A percentile compares a stretch with the other conserved stretches of the same genome.
Conservation (phyloP, 2,113 vertebrate species). For the Daubentonia madagascariensis region DNA sequence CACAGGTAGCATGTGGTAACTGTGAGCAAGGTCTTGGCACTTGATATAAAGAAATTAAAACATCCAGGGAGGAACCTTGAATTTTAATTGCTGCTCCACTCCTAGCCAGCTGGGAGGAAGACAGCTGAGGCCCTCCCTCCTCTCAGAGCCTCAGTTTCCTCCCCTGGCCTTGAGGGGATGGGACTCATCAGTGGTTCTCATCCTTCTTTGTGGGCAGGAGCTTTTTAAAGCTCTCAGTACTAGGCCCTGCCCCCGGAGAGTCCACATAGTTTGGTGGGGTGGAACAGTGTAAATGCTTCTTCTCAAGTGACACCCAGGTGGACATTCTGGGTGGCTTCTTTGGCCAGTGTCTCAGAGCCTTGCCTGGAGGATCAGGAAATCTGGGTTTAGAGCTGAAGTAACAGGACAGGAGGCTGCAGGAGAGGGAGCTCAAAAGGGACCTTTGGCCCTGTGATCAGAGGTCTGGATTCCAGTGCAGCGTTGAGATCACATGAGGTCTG, state of each 20-base stretch:
- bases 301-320: background rate
- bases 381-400: background rate
- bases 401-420: background rate
- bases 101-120: background rate
- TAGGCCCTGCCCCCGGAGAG: background rate
- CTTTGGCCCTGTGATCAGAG: background rate
- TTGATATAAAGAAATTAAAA: background rate
- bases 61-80: background rate
- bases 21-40: background rate
- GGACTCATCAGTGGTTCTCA: background rate
- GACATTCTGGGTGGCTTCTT: background rate
- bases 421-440: background rate
- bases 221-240: background rate
- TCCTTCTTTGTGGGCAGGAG: background rate
- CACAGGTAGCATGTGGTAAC: background rate
- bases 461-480: background rate
- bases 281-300: background rate
- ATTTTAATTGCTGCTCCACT: background rate
- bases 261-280: background rate
- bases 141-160: background rate
- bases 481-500: background rate
- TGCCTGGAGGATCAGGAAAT: background rate
- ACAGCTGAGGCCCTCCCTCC: background rate
- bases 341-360: background rate
- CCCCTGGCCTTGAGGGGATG: background rate